These are phyloP conservation scores for Channa argus DNA, from an alignment of 2,113 vertebrate genomes.

Conservation along the genomic window DNA sequence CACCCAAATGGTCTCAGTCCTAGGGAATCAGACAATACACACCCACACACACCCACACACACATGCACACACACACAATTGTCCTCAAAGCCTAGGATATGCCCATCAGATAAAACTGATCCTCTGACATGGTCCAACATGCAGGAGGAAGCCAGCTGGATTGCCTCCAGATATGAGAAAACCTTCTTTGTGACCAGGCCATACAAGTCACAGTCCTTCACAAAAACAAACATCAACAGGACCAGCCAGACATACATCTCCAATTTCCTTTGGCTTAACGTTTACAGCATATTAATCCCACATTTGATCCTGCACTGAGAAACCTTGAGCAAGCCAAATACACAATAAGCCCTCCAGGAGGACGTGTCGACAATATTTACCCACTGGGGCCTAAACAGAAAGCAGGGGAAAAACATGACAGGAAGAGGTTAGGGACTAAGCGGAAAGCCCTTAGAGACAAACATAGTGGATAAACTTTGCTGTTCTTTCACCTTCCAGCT, in stretches of 20 bases:
- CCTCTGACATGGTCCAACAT: slow-evolving; percentile 68
- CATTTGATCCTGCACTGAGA: slow-evolving; percentile 61
- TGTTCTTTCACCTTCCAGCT: slow-evolving; percentile 37
- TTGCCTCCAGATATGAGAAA: slow-evolving; percentile 66
- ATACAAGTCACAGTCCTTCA: slow-evolving; percentile 59
- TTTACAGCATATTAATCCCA: slow-evolving; percentile 76
- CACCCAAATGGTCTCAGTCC: slow-evolving; percentile 45
- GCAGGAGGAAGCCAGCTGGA: slow-evolving; percentile 71
- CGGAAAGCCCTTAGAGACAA: slow-evolving; percentile 19
- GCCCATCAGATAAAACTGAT: slow-evolving; percentile 73
- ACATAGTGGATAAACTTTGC: slow-evolving; percentile 22
- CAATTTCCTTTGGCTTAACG: slow-evolving; percentile 74
- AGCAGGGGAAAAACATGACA: slow-evolving; percentile 30
- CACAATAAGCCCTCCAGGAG: slow-evolving; percentile 61
- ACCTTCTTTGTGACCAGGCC: slow-evolving; percentile 62
- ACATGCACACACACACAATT: slow-evolving; percentile 23
- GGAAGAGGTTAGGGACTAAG: slow-evolving; percentile 21
- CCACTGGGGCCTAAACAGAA: slow-evolving; percentile 56
- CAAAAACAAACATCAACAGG: slow-evolving; percentile 71
- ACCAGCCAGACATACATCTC: slow-evolving; percentile 68
- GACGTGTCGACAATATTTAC: slow-evolving; percentile 60
- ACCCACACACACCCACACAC: slow-evolving; percentile 16
- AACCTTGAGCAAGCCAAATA: slow-evolving; percentile 64
- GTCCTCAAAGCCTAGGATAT: slow-evolving; percentile 48
- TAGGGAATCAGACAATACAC: slow-evolving; percentile 31